Evolutionary conservation across 2,113 vertebrate species (phyloP).

Genomic region (Proteles cristata): DNA sequence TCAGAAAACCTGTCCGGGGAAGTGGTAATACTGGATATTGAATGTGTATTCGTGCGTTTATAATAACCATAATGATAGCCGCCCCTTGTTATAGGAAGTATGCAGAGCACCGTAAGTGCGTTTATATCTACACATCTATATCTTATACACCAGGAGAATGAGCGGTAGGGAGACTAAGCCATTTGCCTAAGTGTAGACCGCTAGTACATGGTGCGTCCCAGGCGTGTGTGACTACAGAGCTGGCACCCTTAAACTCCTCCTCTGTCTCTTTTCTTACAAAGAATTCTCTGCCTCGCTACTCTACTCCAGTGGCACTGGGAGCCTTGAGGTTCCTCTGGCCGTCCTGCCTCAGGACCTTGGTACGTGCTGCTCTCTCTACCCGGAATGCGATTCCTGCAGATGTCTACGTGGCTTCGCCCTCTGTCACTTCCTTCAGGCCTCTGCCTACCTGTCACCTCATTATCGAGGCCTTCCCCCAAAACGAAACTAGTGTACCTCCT

Average conservation of each 20-base stretch:
- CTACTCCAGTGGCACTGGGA: not conserved
- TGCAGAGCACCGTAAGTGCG: too few species aligned
- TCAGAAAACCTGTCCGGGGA: not conserved
- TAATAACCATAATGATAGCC: not conserved
- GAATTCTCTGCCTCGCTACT: not conserved
- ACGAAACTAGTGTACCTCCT: not conserved
- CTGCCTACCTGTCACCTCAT: not conserved
- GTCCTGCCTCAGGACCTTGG: not conserved
- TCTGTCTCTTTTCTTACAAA: not conserved
- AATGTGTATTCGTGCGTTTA: not conserved
- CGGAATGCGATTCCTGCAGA: not conserved
- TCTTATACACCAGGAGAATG: not conserved
- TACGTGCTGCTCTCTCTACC: not conserved
- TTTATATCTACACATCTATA: too few species aligned
- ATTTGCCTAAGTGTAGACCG: not conserved
- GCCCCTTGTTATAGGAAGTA: not conserved
- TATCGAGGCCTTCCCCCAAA: not conserved
- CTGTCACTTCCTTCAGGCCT: not conserved
- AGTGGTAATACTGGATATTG: not conserved
- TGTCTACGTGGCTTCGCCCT: too few species aligned
- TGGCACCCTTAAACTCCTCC: not conserved
- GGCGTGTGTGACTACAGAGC: not conserved
- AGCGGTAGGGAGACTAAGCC: not conserved
- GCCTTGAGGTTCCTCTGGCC: not conserved
- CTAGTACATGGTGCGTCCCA: not conserved